Evolutionary conservation across 1,140 invertebrate genomes (phyloP), one percentile per base, ranked within the genome.

Genomic region (Littorina saxatilis): DNA sequence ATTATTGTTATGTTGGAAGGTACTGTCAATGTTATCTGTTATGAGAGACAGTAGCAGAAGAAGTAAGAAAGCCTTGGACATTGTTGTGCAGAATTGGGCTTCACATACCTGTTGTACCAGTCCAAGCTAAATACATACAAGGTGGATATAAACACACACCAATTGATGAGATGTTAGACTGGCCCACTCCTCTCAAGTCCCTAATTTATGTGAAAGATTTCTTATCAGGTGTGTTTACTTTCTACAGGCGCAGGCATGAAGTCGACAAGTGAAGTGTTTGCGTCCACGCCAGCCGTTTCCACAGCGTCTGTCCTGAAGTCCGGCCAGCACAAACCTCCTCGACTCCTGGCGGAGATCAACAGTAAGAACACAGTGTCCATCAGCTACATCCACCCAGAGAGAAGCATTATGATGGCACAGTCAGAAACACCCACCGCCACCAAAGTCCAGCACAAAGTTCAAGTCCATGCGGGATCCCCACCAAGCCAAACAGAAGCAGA

Each of bases 321-420:
- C 13, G 76, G 76, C 23, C 76, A 55, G 7, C 39, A 23, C 52
- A 78, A 78, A n/a, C 76, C 76, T 7, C 76, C 76, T 11, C 76
- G 76, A 35, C 32, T 47, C 35, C 5, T 47, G 43, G 58, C 32
- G 5, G 74, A 37, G 0, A 29, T 37, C 0, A 50, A 27, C 15
- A 50, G 58, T 13, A 68, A 39, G 66, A 68, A 68, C 66, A 68
- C 66, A 32, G 35, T 68, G 32, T 68, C 66, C 66, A 68, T 68
- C 66, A 68, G 66, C 66, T 68, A 68, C 66, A 68, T 68, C 35
- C 32, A 68, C 35, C 13, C 35, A 2, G 66, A 68, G 66, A 32
- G 35, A 32, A 68, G 66, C 66, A 29, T 17, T 17, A 2, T 68
- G 66, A 32, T 32, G 9, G 0, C 1, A 13, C 7, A 68, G 17